phyloP scores from a whole-genome alignment of 2,888 invertebrate genomes.

The Lasioglossum marginatum region DNA sequence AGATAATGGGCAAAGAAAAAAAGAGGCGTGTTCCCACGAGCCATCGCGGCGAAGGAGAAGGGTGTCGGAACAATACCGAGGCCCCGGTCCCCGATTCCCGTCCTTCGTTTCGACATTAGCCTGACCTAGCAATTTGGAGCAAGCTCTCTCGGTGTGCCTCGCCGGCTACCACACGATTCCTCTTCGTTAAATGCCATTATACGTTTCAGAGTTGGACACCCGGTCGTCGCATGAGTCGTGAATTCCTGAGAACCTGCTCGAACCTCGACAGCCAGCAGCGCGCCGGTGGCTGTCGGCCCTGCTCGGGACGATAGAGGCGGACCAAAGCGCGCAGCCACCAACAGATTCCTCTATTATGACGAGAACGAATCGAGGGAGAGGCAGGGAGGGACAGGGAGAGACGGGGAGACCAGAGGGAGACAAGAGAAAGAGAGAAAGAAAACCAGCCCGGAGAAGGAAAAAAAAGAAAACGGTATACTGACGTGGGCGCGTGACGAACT shows the following conservation, averaged over 20 bases:
- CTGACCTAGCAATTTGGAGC: conserved; percentile 80
- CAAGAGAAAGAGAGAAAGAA: conserved; percentile 8
- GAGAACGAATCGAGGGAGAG: conserved; percentile 49
- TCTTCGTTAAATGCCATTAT: conserved; percentile 82
- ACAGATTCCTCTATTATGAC: conserved; percentile 69
- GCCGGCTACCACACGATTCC: conserved; percentile 64
- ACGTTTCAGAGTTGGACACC: conserved; percentile 80
- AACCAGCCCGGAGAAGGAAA: conserved; percentile 7
- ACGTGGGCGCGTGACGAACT: conserved; percentile 65
- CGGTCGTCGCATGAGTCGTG: conserved; percentile 81
- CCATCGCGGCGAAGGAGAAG: conserved; percentile 58
- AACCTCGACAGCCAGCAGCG: conserved; percentile 48
- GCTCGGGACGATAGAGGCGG: conserved; percentile 65
- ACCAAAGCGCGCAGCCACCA: conserved; percentile 56
- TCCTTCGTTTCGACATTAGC: conserved; percentile 81
- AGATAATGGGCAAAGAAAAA: conserved; percentile 69
- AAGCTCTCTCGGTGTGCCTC: conserved; percentile 64
- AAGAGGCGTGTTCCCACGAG: conserved; percentile 75
- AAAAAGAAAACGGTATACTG: conserved; percentile 46
- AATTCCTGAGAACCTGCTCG: conserved; percentile 82
- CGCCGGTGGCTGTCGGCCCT: conserved; percentile 46
- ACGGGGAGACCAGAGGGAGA: conserved; percentile 26
- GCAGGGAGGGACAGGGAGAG: conserved; percentile 29
- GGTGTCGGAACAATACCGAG: conserved; percentile 78
- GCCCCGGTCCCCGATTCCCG: conserved; percentile 57